Evolutionary conservation across 2,113 vertebrate species (phyloP).

Genomic region (Oriolus oriolus): DNA sequence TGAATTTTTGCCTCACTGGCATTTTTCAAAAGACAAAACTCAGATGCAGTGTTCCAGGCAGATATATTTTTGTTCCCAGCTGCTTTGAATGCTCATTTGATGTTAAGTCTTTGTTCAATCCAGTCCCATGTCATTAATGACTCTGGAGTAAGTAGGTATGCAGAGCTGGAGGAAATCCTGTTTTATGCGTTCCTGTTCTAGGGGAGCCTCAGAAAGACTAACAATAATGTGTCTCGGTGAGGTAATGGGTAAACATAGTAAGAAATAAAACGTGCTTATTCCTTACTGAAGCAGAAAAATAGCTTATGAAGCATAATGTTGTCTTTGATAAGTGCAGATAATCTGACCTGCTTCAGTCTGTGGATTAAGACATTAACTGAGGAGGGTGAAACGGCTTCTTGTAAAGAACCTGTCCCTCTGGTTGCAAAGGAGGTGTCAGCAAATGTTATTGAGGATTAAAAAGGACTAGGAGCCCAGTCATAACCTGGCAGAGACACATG

Average conservation of each 20-base stretch:
- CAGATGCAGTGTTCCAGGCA: slow-evolving; percentile 1
- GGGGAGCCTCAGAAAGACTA: slow-evolving; percentile 18
- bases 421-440: slow-evolving; percentile 33
- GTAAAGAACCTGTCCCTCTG: slow-evolving; percentile 16
- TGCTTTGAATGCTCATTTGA: slow-evolving; percentile 41
- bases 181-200: slow-evolving; percentile 24
- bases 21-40: slow-evolving; percentile 10
- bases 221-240: slow-evolving; percentile 29
- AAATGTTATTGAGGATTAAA: neutral
- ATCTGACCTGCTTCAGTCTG: neutral
- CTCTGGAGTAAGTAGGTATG: slow-evolving; percentile 38
- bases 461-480: neutral
- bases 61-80: slow-evolving; percentile 13
- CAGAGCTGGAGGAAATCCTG: slow-evolving; percentile 64
- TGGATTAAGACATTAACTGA: neutral
- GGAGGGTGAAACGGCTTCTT: neutral
- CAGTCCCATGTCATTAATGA: slow-evolving; percentile 19
- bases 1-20: neutral
- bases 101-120: slow-evolving; percentile 46
- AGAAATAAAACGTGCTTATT: neutral
- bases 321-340: slow-evolving; percentile 33
- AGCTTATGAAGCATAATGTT: slow-evolving; percentile 26
- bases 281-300: slow-evolving; percentile 48
- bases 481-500: neutral
- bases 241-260: slow-evolving; percentile 48